Percentiles rank a stretch among this genome's conserved stretches.
These are phyloP conservation scores for Henricia sp. DNA, from an alignment of 53 echinoderm and acorn worm species.

Conservation along the genomic window DNA sequence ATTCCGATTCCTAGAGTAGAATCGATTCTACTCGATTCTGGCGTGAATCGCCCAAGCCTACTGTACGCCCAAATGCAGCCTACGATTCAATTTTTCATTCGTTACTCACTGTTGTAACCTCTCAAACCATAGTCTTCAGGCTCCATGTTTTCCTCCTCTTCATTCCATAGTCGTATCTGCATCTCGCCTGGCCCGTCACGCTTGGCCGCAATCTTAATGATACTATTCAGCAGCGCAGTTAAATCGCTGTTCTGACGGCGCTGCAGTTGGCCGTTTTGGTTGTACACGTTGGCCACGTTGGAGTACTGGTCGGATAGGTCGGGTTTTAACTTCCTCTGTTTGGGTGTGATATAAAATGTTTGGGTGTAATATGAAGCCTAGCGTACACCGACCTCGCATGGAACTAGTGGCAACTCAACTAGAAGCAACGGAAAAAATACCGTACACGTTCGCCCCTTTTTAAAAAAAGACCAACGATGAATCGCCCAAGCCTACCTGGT, in stretches of 20 bases:
- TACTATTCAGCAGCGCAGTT: constrained; percentile 23
- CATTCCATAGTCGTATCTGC: constrained; percentile 32
- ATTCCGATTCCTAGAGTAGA: too few relatives aligned
- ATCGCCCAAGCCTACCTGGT: too few relatives aligned
- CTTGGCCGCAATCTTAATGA: constrained; percentile 50
- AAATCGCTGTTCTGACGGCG: constrained; percentile 18
- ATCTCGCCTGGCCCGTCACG: constrained; percentile 45
- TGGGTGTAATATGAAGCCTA: too few relatives aligned
- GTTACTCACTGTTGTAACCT: constrained; percentile 8
- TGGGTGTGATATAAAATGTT: not conserved
- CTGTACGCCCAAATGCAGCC: too few relatives aligned
- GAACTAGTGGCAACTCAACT: too few relatives aligned
- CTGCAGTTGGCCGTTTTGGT: constrained; percentile 22
- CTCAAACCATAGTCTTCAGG: not conserved
- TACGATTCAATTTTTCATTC: too few relatives aligned
- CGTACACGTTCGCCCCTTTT: too few relatives aligned
- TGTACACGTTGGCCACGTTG: constrained; percentile 35
- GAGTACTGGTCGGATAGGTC: constrained; percentile 47
- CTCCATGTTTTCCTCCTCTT: not conserved
- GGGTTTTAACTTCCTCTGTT: constrained; percentile 27
- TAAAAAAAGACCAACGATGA: too few relatives aligned
- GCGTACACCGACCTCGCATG: too few relatives aligned
- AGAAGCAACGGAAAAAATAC: too few relatives aligned
- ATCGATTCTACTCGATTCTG: too few relatives aligned
- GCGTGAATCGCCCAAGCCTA: too few relatives aligned